Evolutionary conservation across 2,888 invertebrate genomes (phyloP).

Genomic region (Andricus quercusramuli): DNA sequence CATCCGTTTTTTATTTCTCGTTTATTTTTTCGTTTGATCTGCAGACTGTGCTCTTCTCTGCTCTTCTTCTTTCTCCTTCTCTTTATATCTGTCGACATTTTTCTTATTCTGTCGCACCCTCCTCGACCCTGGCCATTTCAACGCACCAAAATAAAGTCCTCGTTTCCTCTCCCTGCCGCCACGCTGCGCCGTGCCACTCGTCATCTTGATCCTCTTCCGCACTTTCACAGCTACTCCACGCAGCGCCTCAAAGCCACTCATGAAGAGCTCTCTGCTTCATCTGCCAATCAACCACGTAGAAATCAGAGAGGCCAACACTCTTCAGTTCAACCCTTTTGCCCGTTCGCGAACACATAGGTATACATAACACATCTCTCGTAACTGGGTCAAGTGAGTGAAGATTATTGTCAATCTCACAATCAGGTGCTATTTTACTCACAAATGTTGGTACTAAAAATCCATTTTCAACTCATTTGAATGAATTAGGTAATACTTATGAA

Average conservation of each 20-base stretch:
- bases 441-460: too few relatives aligned
- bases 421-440: not conserved
- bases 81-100: slow-evolving; percentile 43
- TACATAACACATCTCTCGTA: not conserved
- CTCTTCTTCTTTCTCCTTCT: slow-evolving; percentile 45
- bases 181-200: slow-evolving; percentile 2
- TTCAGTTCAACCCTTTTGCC: not conserved
- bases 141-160: slow-evolving; percentile 25
- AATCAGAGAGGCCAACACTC: not conserved
- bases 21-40: not conserved
- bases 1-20: not conserved
- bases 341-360: not conserved
- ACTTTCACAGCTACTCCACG: slow-evolving; percentile 33
- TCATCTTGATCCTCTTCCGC: slow-evolving; percentile 48
- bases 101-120: slow-evolving; percentile 32
- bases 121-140: slow-evolving; percentile 1
- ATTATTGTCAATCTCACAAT: not conserved
- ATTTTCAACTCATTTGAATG: too few relatives aligned
- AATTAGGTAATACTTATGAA: too few relatives aligned
- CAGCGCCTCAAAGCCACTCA: not conserved
- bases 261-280: not conserved
- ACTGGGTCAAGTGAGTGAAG: not conserved
- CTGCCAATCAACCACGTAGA: not conserved
- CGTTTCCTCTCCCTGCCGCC: slow-evolving; percentile 37
- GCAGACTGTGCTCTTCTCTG: not conserved